phyloP scores from a whole-genome alignment of 2,797 vertebrate species.

The Nannoperca obscura region DNA sequence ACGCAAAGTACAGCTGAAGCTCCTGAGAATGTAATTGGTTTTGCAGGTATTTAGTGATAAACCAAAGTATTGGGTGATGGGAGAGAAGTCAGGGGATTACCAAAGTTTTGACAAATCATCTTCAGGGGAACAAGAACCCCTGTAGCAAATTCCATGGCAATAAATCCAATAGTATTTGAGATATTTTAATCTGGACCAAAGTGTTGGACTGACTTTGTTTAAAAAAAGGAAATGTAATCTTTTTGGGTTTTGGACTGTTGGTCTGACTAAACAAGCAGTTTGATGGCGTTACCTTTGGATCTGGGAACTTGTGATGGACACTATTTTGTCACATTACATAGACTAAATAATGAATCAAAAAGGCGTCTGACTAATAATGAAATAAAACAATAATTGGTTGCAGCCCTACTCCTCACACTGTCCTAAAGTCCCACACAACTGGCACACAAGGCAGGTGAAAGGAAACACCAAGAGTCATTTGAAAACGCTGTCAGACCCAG shows the following conservation, averaged over 20 bases:
- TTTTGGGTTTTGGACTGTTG: background rate
- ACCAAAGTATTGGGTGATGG: background rate
- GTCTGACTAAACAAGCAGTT: background rate
- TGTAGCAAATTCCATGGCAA: background rate
- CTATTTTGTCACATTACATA: background rate
- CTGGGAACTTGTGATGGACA: background rate
- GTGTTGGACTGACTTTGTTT: background rate
- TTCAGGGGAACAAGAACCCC: background rate
- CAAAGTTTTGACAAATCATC: background rate
- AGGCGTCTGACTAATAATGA: background rate
- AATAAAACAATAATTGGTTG: background rate
- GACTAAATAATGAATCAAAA: background rate
- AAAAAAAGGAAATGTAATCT: fast-evolving
- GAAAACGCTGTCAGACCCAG: constrained; percentile 20
- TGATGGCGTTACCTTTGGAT: background rate
- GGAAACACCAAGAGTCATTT: background rate
- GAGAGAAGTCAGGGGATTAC: background rate
- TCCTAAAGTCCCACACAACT: background rate
- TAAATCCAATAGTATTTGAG: background rate
- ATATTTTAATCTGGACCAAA: background rate
- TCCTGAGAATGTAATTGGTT: background rate
- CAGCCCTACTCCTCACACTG: background rate
- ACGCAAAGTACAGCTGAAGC: background rate
- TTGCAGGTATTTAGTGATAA: background rate
- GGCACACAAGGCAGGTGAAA: background rate